Percentiles rank a stretch among this genome's conserved stretches.
These are phyloP conservation scores for Conus betulinus DNA, from an alignment of 1,140 invertebrate genomes.

Conservation along the genomic window DNA sequence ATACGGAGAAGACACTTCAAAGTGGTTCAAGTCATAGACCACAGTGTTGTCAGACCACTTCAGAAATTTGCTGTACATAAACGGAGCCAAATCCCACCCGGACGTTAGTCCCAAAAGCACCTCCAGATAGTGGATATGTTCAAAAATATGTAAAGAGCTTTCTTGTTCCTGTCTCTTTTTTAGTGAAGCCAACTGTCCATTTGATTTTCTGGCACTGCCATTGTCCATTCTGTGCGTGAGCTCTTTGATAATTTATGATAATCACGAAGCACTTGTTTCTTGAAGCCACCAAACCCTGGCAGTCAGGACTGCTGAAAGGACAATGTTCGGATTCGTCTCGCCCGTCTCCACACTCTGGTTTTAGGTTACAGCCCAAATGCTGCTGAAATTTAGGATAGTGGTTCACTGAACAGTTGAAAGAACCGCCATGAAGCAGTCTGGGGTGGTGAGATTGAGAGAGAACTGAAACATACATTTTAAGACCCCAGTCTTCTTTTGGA, in stretches of 20 bases:
- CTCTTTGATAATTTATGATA: not conserved
- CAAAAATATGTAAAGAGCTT: not conserved
- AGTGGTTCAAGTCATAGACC: no score
- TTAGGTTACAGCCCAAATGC: conserved; percentile 17
- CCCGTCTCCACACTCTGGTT: conserved; percentile 5
- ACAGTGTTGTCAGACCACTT: no score
- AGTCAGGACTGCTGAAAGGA: conserved; percentile 23
- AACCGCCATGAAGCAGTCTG: not conserved
- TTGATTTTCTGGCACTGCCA: not conserved
- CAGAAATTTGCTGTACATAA: no score
- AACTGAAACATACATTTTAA: not conserved
- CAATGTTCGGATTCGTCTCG: conserved; percentile 14
- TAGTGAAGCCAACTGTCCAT: not conserved
- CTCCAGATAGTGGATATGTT: no score
- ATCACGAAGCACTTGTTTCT: not conserved
- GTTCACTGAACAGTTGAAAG: not conserved
- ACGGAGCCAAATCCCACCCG: no score
- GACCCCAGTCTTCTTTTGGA: no score
- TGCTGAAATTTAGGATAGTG: not conserved
- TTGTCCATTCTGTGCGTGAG: not conserved
- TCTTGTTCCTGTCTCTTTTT: not conserved
- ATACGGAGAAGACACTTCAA: no score
- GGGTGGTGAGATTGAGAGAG: not conserved
- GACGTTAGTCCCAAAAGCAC: no score
- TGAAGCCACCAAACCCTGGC: conserved; percentile 1